phyloP scores from a whole-genome alignment of 2,888 invertebrate species.

The Adelphocoris suturalis region DNA sequence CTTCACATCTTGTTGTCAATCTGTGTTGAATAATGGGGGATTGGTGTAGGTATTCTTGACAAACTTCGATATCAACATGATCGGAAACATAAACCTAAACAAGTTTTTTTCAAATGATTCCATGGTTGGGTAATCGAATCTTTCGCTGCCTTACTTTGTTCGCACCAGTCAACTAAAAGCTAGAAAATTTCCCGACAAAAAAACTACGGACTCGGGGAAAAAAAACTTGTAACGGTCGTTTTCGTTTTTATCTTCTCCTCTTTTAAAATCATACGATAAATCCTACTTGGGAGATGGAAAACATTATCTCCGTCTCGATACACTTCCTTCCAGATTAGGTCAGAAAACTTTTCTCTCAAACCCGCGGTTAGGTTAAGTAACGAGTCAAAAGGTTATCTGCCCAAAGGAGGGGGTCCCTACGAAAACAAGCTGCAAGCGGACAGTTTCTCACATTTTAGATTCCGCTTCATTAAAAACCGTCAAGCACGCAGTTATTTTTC shows the following conservation, averaged over 20 bases:
- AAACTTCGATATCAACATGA: too few relatives aligned
- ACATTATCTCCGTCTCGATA: conserved; percentile 33
- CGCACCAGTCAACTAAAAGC: too few relatives aligned
- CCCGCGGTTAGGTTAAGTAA: conserved; percentile 44
- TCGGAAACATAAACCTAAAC: too few relatives aligned
- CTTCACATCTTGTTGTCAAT: too few relatives aligned
- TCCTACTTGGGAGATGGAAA: conserved; percentile 55
- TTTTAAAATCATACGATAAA: background rate
- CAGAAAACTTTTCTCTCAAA: conserved; percentile 47
- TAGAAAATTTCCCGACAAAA: too few relatives aligned
- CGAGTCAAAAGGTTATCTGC: conserved; percentile 59
- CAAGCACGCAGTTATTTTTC: conserved; percentile 53
- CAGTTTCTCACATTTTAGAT: conserved; percentile 52
- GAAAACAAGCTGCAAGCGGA: conserved; percentile 40
- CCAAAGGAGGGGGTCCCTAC: background rate
- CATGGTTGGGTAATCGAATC: too few relatives aligned
- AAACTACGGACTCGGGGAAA: background rate
- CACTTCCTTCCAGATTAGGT: conserved; percentile 59
- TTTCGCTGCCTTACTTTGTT: too few relatives aligned
- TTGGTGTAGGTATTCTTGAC: too few relatives aligned
- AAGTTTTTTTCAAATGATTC: too few relatives aligned
- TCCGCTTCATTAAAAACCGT: conserved; percentile 56
- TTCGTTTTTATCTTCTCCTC: background rate
- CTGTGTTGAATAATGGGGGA: too few relatives aligned
- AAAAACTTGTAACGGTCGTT: background rate